phyloP scores from a whole-genome alignment of 2,113 vertebrate species.

The Cyrtonyx montezumae region DNA sequence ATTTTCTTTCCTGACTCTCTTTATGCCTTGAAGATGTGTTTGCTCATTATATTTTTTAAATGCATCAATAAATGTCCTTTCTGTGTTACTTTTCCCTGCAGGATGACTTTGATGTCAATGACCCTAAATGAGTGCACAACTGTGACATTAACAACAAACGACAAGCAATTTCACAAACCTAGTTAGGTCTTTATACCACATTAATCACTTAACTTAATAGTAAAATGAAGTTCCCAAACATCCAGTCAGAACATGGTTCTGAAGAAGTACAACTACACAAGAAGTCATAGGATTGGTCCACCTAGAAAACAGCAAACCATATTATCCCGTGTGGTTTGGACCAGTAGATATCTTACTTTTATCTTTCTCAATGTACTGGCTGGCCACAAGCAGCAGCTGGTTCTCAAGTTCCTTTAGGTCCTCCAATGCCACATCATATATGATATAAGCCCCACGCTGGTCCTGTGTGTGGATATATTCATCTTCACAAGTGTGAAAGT shows the following conservation, averaged over 20 bases:
- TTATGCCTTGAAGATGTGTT: neutral
- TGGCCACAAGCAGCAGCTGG: conserved; percentile 77
- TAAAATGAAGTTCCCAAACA: neutral
- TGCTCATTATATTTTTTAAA: neutral
- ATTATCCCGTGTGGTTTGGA: neutral
- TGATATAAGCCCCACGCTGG: conserved; percentile 69
- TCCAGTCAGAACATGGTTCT: neutral
- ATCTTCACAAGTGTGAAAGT: conserved; percentile 72
- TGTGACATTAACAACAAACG: conserved; percentile 1
- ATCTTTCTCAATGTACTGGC: conserved; percentile 73
- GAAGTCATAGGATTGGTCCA: neutral
- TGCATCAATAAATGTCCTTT: neutral
- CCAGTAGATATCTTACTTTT: conserved; percentile 26
- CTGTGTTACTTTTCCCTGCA: neutral
- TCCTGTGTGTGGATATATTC: conserved; percentile 76
- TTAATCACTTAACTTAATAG: neutral
- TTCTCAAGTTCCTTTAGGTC: conserved; percentile 76
- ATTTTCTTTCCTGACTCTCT: neutral
- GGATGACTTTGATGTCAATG: neutral
- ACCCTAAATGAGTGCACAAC: conserved; percentile 11
- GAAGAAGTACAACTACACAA: neutral
- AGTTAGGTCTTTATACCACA: neutral
- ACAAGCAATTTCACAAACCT: neutral
- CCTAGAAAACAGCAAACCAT: neutral
- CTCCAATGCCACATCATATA: conserved; percentile 74